A percentile compares a stretch with the other conserved stretches of the same genome.
Evolutionary conservation across 2,797 vertebrate species (phyloP).

Genomic region (Sandelia bainsii): DNA sequence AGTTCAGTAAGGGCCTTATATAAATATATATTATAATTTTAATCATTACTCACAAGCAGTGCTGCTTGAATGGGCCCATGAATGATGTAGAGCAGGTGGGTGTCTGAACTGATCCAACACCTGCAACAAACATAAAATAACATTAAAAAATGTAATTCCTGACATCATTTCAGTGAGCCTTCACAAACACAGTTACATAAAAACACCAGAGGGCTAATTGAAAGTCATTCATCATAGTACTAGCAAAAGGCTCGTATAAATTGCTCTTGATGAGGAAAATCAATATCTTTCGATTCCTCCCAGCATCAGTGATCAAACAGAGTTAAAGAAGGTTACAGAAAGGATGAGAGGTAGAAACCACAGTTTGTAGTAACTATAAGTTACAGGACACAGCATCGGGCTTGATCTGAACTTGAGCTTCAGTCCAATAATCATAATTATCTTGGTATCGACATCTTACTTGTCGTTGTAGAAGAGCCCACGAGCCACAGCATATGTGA

Average conservation of each 20-base stretch:
- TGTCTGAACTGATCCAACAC: constrained; percentile 83
- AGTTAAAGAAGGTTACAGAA: neutral
- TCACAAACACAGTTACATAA: neutral
- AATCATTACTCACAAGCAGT: constrained; percentile 78
- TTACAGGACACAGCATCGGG: neutral
- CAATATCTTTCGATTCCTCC: constrained; percentile 16
- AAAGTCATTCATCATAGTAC: neutral
- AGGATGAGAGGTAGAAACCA: neutral
- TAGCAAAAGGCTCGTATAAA: neutral
- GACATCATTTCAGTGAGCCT: neutral
- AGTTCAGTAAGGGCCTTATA: neutral
- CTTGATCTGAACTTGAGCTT: neutral
- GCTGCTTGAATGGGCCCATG: constrained; percentile 85
- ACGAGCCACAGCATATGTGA: constrained; percentile 81
- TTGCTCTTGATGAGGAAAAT: constrained; percentile 19
- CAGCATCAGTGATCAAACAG: neutral
- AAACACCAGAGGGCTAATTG: neutral
- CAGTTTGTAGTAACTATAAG: neutral
- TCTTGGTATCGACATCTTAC: constrained; percentile 60
- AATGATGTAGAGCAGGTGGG: constrained; percentile 80
- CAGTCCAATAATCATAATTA: neutral
- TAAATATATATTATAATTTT: neutral
- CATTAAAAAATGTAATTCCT: neutral
- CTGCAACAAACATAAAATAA: constrained; percentile 65
- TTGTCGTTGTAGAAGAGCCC: constrained; percentile 80